Percentiles rank a stretch among this genome's conserved stretches.
Evolutionary conservation across 2,113 vertebrate species (phyloP).

Genomic region (Vombatus ursinus): DNA sequence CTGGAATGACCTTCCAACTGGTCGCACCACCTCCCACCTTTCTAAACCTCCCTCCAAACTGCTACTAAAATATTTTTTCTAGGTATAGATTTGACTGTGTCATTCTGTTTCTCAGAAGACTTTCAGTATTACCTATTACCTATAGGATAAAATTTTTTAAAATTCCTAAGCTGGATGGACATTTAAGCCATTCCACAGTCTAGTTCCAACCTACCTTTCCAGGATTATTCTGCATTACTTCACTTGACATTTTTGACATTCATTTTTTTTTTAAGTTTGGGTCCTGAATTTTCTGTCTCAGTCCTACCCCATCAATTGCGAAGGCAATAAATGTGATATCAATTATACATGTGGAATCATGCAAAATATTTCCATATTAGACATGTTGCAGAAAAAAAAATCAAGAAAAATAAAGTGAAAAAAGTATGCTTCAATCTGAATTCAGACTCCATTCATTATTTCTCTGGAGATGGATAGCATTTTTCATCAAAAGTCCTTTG

Average conservation of each 20-base stretch:
- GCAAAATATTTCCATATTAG: not conserved
- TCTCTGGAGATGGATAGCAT: not conserved
- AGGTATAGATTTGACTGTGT: not conserved
- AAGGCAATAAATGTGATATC: not conserved
- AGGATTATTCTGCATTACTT: not conserved
- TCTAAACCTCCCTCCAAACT: not conserved
- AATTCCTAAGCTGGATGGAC: not conserved
- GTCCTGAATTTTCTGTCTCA: not conserved
- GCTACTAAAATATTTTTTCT: not conserved
- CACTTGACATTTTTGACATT: too few species aligned
- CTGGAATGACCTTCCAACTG: not conserved
- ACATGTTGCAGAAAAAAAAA: not conserved
- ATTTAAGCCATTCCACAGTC: not conserved
- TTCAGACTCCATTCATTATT: not conserved
- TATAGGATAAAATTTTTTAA: not conserved
- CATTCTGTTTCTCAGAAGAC: not conserved
- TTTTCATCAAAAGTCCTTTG: not conserved
- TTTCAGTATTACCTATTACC: not conserved
- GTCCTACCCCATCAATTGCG: not conserved
- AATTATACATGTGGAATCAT: not conserved
- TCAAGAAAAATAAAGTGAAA: not conserved
- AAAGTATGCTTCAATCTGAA: not conserved
- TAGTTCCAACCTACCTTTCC: not conserved
- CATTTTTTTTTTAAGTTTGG: too few species aligned
- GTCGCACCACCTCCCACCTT: not conserved